phyloP scores from a whole-genome alignment of 1,140 invertebrate species.

The Alviniconcha marisindica region DNA sequence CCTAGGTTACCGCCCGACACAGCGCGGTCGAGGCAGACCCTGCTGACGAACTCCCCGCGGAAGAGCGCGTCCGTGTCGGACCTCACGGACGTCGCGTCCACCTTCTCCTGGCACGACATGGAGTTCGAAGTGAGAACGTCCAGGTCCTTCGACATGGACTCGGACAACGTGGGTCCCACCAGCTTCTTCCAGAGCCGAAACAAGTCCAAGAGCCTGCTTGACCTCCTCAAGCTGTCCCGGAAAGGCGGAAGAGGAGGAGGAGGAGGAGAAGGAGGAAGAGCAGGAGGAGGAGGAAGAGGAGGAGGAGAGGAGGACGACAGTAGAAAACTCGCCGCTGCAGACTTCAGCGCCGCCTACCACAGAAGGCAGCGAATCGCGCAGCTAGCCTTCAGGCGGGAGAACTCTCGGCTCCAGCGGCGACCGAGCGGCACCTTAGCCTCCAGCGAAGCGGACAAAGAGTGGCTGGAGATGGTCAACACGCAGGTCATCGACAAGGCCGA shows the following conservation, averaged over 20 bases:
- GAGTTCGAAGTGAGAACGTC: neutral
- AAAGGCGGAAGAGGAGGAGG: neutral
- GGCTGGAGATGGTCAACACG: neutral
- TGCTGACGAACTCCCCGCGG: neutral
- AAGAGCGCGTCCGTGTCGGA: neutral
- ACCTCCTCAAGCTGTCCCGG: neutral
- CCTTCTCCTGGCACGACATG: slow-evolving; percentile 24
- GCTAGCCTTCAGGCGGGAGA: slow-evolving; percentile 16
- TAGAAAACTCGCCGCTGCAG: neutral
- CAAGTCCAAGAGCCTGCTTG: slow-evolving; percentile 17
- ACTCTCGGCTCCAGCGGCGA: neutral
- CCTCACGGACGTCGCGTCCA: slow-evolving; percentile 12
- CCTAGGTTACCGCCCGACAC: neutral
- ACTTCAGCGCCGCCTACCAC: slow-evolving; percentile 1
- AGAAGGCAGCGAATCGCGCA: slow-evolving; percentile 17
- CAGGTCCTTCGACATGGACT: neutral
- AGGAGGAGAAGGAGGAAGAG: too few relatives aligned
- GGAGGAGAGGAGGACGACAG: too few relatives aligned
- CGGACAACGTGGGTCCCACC: slow-evolving; percentile 14
- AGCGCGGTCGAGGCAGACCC: neutral
- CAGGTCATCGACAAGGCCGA: slow-evolving; percentile 1
- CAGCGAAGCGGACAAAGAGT: neutral
- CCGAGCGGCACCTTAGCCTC: neutral
- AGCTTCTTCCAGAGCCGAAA: slow-evolving; percentile 16
- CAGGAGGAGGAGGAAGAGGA: too few relatives aligned